Evolutionary conservation across 2,113 vertebrate species (phyloP), one percentile per base, ranked within the genome.

Genomic region (Oncorhynchus mykiss): DNA sequence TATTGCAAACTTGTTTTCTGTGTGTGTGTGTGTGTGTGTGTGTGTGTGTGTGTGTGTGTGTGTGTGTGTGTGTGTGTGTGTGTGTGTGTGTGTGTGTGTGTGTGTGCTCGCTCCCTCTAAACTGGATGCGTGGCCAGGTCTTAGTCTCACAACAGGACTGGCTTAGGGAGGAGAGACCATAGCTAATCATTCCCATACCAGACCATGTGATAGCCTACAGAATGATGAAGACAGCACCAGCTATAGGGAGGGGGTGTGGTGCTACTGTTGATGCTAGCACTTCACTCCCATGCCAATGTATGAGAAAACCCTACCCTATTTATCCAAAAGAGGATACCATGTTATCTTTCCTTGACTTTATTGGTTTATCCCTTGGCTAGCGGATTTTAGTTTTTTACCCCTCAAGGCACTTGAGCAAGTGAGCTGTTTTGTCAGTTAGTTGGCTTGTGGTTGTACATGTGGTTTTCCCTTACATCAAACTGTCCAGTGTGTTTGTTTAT

Each of bases 231-330:
- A 85, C 79, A 82, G 80, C 78, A 68, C 80, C 22, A 14, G 78
- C 72, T 66, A 68, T 45, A 72, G 24, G 71, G 87, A 89, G 87
- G 88, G 89, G 88, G 90, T 89, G 90, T 91, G 90, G 89, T 91
- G 64, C 86, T 62, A 70, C 70, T 72, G 84, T 84, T 85, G 82
- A 90, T 88, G 86, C 88, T 83, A 80, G 80, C 79, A 71, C 81
- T 71, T 82, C 77, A 20, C 18, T 54, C 24, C 39, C 77, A 72
- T 84, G 80, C 85, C 88, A 88, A 78, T 75, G 81, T 25, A 64
- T 25, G 12, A 83, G 57, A n/a, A 0, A 72, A 78, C 74, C 81
- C 70, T 75, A 81, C 8, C 59, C 20, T 22, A 12, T 67, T 71
- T 70, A 67, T 74, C 76, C 67, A 73, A 27, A 24, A 14, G 2